phyloP scores from a whole-genome alignment of 2,113 vertebrate genomes.

The Etia nguti region DNA sequence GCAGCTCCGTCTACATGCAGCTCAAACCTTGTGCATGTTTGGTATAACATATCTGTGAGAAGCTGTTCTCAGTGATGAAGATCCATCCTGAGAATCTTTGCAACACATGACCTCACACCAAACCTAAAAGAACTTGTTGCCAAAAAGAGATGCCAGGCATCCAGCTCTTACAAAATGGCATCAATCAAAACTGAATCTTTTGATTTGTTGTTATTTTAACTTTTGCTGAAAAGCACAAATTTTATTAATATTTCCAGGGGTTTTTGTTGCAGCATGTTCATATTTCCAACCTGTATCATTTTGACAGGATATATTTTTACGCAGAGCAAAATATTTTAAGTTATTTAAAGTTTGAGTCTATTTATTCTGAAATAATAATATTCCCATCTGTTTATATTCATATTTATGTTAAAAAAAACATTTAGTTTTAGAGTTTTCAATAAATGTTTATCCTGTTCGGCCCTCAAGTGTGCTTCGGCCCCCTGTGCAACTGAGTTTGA shows the following conservation, averaged over 20 bases:
- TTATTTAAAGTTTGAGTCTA: neutral
- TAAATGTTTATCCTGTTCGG: neutral
- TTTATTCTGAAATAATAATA: neutral
- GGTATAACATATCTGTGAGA: too few species aligned
- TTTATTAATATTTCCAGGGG: neutral
- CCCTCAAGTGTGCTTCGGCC: neutral
- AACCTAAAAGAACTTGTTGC: neutral
- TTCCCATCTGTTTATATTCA: neutral
- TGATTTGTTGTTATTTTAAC: neutral
- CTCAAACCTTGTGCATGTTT: too few species aligned
- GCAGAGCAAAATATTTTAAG: neutral
- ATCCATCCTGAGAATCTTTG: neutral
- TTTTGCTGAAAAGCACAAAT: neutral
- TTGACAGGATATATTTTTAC: neutral
- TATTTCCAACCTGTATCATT: neutral
- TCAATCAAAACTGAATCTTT: neutral
- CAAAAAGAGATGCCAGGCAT: neutral
- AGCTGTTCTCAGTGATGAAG: too few species aligned
- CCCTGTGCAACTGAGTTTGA: neutral
- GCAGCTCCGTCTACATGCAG: too few species aligned
- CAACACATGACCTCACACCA: neutral
- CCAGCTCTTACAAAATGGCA: neutral
- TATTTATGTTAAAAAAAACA: neutral
- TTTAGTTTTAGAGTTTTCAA: neutral
- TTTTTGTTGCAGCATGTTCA: neutral